Conservation (phyloP, 2,888 invertebrate species). For the Liodrosophila aerea region DNA sequence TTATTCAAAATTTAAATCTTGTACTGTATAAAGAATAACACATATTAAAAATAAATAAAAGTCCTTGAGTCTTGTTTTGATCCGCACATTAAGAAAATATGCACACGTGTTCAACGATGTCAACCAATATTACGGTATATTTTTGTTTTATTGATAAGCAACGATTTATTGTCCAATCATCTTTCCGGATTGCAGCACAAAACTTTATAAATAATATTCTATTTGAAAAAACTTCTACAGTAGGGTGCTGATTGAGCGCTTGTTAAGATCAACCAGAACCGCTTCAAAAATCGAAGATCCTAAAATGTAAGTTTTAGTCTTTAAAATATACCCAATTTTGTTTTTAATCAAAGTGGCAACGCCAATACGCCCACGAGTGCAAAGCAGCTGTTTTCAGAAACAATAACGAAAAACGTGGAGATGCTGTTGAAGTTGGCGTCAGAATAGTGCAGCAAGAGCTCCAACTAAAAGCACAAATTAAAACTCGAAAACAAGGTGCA, state of each 20-base stretch:
- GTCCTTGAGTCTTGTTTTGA: no score
- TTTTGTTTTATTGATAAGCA: constrained; percentile 25
- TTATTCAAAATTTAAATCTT: no score
- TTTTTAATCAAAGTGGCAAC: constrained; percentile 41
- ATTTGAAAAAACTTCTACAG: constrained; percentile 37
- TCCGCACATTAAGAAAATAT: neutral
- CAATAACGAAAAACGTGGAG: constrained; percentile 51
- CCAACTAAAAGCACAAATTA: constrained; percentile 6
- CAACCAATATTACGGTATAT: no score
- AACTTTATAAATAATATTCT: constrained; percentile 67
- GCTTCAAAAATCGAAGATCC: neutral
- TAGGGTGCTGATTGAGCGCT: constrained; percentile 22
- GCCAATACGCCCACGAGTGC: constrained; percentile 19
- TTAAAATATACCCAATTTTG: constrained; percentile 7
- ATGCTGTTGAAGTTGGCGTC: constrained; percentile 21
- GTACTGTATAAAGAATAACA: no score
- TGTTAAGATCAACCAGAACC: constrained; percentile 21
- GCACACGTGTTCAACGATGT: neutral
- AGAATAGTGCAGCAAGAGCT: constrained; percentile 32
- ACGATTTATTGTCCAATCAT: constrained; percentile 25
- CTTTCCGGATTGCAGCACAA: constrained; percentile 28
- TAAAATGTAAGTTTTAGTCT: constrained; percentile 28
- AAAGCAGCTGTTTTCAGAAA: constrained; percentile 48
- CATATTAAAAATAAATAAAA: no score
- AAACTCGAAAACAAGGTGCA: constrained; percentile 10